These are phyloP conservation scores for Autographa gamma DNA, from an alignment of 2,888 invertebrate genomes.

Conservation along the genomic window DNA sequence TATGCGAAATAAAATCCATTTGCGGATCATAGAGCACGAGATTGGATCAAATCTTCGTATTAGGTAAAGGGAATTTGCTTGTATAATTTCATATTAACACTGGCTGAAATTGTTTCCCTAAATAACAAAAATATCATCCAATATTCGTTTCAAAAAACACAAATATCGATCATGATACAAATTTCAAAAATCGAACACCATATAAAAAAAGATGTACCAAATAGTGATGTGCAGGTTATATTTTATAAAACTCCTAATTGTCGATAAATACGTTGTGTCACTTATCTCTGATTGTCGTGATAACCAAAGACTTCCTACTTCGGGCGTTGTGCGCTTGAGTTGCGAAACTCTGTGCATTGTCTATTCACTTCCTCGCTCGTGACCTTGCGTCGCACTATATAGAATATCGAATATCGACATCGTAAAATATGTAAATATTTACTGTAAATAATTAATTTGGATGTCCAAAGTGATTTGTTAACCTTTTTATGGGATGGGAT, in stretches of 20 bases:
- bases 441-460: constrained; percentile 19
- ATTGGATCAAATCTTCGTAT: neutral
- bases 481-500: neutral
- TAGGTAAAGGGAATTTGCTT: no score
- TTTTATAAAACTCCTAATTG: constrained; percentile 25
- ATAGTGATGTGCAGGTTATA: constrained; percentile 15
- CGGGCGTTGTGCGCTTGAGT: constrained; percentile 63
- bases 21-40: neutral
- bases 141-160: neutral
- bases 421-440: constrained; percentile 22
- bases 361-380: constrained; percentile 53
- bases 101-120: no score
- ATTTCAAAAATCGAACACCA: neutral
- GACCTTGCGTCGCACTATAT: constrained; percentile 50
- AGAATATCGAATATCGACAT: constrained; percentile 51
- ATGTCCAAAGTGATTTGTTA: neutral
- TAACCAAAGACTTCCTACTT: constrained; percentile 79
- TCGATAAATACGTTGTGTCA: constrained; percentile 35
- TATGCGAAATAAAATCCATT: constrained; percentile 14
- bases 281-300: constrained; percentile 63
- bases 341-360: constrained; percentile 66
- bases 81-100: no score
- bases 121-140: no score
- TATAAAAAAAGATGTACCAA: neutral
- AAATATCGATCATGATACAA: neutral